These are phyloP conservation scores for Euura saliciscinereae DNA, from an alignment of 1,140 invertebrate species.

Conservation along the genomic window DNA sequence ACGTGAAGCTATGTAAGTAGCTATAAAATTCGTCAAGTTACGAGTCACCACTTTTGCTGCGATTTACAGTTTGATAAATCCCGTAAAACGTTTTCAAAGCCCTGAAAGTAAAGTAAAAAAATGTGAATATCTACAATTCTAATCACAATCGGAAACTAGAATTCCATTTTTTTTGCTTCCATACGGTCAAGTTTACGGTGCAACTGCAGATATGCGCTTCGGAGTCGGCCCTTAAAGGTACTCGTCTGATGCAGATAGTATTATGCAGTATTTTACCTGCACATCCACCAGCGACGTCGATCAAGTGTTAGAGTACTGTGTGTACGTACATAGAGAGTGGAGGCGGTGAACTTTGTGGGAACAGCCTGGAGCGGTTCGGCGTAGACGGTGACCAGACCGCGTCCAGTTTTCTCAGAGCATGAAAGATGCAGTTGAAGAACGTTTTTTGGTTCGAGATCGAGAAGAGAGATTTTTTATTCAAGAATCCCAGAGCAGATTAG, in stretches of 20 bases:
- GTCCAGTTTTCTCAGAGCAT: not conserved
- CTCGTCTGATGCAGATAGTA: not conserved
- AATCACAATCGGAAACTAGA: too few species aligned
- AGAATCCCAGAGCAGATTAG: not conserved
- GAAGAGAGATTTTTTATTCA: not conserved
- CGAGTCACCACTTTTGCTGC: not conserved
- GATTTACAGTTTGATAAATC: not conserved
- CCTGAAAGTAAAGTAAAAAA: not conserved
- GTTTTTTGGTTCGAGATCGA: not conserved
- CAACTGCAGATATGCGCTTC: not conserved
- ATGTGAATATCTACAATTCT: not conserved
- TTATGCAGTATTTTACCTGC: not conserved
- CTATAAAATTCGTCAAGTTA: not conserved
- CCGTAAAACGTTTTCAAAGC: not conserved
- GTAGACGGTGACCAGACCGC: constrained; percentile 1
- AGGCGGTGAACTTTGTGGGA: constrained; percentile 2
- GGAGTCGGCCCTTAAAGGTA: too few species aligned
- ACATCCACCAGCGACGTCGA: not conserved
- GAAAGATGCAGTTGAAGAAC: not conserved
- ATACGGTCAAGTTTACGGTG: too few species aligned
- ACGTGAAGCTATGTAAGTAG: too few species aligned
- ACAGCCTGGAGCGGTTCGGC: not conserved
- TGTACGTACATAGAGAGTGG: not conserved
- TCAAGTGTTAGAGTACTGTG: too few species aligned
- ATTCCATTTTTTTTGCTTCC: too few species aligned